Conservation (phyloP, 1,140 invertebrate species). For the Papilio machaon region DNA sequence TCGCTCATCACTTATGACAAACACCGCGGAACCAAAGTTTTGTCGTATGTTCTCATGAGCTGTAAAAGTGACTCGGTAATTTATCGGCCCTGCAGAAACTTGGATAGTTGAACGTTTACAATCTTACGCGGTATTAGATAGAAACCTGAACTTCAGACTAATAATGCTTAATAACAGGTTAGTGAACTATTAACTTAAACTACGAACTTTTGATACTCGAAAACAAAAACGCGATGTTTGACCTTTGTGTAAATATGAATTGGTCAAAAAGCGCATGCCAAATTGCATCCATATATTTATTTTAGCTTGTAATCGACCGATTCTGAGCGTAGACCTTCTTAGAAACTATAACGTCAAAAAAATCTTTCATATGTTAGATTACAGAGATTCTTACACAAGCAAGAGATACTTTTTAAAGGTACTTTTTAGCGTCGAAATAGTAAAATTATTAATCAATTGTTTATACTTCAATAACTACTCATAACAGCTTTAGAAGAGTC, state of each 20-base stretch:
- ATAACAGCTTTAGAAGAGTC: background rate
- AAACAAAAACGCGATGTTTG: background rate
- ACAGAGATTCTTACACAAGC: background rate
- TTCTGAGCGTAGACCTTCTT: no score
- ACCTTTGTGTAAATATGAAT: background rate
- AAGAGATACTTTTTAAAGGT: background rate
- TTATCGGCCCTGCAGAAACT: constrained; percentile 78
- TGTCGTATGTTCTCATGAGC: constrained; percentile 72
- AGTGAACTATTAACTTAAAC: constrained; percentile 26
- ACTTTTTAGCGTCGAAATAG: background rate
- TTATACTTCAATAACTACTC: background rate
- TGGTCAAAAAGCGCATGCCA: no score
- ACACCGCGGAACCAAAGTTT: constrained; percentile 56
- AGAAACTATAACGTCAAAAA: no score
- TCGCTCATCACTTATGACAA: constrained; percentile 45
- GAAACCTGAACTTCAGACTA: background rate
- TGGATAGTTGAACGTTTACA: constrained; percentile 57
- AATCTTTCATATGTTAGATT: no score
- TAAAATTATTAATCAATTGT: background rate
- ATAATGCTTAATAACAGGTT: constrained; percentile 42
- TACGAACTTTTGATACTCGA: background rate
- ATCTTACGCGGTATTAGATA: constrained; percentile 63
- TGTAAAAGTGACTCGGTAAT: constrained; percentile 79
- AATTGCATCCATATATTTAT: no score
- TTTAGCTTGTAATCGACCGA: no score